Evolutionary conservation across 2,113 vertebrate species (phyloP).

Genomic region (Rhegmatorhina hoffmannsi): DNA sequence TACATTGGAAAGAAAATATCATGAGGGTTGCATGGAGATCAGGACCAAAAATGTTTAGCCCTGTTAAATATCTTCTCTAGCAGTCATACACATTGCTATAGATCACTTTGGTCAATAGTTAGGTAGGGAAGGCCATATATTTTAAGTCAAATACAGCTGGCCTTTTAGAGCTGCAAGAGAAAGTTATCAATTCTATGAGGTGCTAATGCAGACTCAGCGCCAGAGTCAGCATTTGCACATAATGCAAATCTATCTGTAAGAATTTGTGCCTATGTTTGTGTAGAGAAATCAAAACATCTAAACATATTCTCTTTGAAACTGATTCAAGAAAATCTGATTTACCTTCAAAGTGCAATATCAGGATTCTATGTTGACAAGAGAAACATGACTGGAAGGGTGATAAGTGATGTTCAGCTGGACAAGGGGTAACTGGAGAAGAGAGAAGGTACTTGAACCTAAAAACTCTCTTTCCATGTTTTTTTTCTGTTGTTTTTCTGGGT

Average conservation of each 20-base stretch:
- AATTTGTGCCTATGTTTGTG: not conserved
- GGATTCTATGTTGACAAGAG: not conserved
- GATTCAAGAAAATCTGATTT: not conserved
- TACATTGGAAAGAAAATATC: not conserved
- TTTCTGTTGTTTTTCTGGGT: not conserved
- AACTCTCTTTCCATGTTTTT: not conserved
- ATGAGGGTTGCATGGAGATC: not conserved
- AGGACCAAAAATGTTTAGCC: not conserved
- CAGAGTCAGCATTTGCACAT: not conserved
- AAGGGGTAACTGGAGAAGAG: not conserved
- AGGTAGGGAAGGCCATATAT: not conserved
- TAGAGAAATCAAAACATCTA: not conserved
- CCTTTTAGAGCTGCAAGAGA: not conserved
- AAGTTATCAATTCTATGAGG: not conserved
- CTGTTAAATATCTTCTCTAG: conserved; percentile 6
- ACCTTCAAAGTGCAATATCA: not conserved
- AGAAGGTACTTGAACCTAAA: not conserved
- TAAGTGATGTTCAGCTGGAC: not conserved
- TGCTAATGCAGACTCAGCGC: not conserved
- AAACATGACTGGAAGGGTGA: not conserved
- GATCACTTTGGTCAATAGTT: not conserved
- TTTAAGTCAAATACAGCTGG: not conserved
- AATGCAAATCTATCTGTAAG: not conserved
- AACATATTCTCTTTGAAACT: not conserved
- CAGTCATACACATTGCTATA: not conserved